Percentiles rank a stretch among this genome's conserved stretches.
Evolutionary conservation across 35 echinoderm and acorn worm genomes (phyloP).

Genomic region (Heliocidaris erythrogramma): DNA sequence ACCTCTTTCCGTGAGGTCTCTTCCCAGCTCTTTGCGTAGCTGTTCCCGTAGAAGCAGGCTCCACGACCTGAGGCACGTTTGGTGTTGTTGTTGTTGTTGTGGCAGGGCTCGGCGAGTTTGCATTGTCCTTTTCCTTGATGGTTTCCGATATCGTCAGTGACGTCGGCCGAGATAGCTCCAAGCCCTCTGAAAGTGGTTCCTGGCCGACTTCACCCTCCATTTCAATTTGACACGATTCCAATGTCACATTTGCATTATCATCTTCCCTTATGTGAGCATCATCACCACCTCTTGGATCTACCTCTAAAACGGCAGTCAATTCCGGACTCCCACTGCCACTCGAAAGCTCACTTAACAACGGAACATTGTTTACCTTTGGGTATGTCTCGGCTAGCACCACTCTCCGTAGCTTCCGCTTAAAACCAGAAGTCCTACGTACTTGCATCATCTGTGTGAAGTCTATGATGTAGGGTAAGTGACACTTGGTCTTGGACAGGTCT

Average conservation of each 20-base stretch:
- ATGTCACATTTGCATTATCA: background rate
- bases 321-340: background rate
- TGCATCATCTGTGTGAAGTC: slow-evolving; percentile 77
- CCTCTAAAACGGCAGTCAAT: background rate
- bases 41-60: slow-evolving; percentile 17
- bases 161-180: slow-evolving; percentile 14
- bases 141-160: slow-evolving; percentile 20
- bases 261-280: background rate
- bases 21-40: slow-evolving; percentile 13
- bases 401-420: slow-evolving; percentile 60
- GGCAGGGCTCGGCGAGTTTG: slow-evolving; percentile 13
- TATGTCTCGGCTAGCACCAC: slow-evolving; percentile 47
- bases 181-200: background rate
- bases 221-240: slow-evolving; percentile 42
- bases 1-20: background rate
- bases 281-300: background rate
- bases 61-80: slow-evolving; percentile 35
- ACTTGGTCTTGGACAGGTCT: slow-evolving; percentile 70
- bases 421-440: slow-evolving; percentile 65
- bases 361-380: slow-evolving; percentile 20
- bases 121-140: slow-evolving; percentile 34
- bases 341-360: background rate
- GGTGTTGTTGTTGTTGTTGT: background rate
- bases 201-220: background rate
- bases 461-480: slow-evolving; percentile 73